Percentiles rank a stretch among this genome's conserved stretches.
phyloP scores from a whole-genome alignment of 2,888 invertebrate species.

The Geotrupes spiniger region DNA sequence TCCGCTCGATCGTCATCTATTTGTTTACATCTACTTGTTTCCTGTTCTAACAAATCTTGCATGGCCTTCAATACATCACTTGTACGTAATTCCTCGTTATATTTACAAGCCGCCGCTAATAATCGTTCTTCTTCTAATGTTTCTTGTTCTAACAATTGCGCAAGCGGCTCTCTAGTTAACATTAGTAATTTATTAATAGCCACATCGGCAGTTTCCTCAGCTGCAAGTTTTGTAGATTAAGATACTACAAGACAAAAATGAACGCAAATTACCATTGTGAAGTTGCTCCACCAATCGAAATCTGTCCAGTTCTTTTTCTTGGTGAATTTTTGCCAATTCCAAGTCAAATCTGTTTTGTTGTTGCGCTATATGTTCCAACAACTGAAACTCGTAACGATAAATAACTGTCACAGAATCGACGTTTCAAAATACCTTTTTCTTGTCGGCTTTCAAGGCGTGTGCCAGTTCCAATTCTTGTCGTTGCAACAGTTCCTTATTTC shows the following conservation, averaged over 20 bases:
- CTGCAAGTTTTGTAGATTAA: conserved; percentile 48
- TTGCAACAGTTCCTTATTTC: conserved; percentile 61
- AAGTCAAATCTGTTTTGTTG: conserved; percentile 65
- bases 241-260: too few species aligned
- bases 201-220: conserved; percentile 64
- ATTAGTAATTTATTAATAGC: conserved; percentile 65
- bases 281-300: conserved; percentile 60
- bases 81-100: conserved; percentile 61
- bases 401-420: conserved; percentile 2
- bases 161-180: conserved; percentile 60
- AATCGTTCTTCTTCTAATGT: conserved; percentile 64
- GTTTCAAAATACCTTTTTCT: conserved; percentile 52
- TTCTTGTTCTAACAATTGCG: conserved; percentile 65
- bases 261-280: conserved; percentile 51
- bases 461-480: conserved; percentile 66
- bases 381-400: conserved; percentile 40
- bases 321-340: conserved; percentile 68
- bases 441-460: conserved; percentile 60
- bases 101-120: conserved; percentile 58
- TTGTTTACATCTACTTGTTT: conserved; percentile 60
- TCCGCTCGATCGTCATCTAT: conserved; percentile 59
- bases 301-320: conserved; percentile 62
- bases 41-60: conserved; percentile 67
- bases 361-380: conserved; percentile 56
- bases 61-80: conserved; percentile 69